Conservation (phyloP, 2,113 vertebrate species). For the Poicephalus gulielmi region DNA sequence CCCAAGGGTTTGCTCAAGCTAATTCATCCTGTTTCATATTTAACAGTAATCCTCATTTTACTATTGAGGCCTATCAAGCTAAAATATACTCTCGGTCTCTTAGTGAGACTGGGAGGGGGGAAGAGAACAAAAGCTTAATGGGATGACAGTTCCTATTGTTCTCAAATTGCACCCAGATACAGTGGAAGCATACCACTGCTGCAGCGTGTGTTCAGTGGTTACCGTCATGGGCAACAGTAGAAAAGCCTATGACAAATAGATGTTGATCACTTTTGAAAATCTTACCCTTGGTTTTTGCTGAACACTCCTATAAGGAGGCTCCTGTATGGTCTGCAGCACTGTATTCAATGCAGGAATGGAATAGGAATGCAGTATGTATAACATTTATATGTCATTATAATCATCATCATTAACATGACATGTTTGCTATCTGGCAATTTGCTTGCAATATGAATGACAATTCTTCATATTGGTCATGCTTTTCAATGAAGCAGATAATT, state of each 20-base stretch:
- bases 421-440: slow-evolving; percentile 49
- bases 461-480: slow-evolving; percentile 35
- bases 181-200: not conserved
- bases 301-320: not conserved
- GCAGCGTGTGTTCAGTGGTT: not conserved
- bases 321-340: not conserved
- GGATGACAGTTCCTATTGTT: slow-evolving; percentile 20
- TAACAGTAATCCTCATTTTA: not conserved
- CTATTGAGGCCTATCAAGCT: not conserved
- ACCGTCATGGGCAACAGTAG: not conserved
- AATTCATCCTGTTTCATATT: not conserved
- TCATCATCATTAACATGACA: slow-evolving; percentile 11
- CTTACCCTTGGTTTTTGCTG: not conserved
- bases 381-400: slow-evolving; percentile 8
- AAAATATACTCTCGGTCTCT: not conserved
- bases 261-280: not conserved
- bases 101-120: not conserved
- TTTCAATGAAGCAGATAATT: slow-evolving; percentile 49
- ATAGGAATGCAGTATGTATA: not conserved
- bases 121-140: not conserved
- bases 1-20: not conserved
- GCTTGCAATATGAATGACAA: slow-evolving; percentile 55
- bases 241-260: slow-evolving; percentile 20
- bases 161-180: slow-evolving; percentile 29
- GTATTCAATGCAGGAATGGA: not conserved